Conservation (phyloP, 2,113 vertebrate species). For the Riparia riparia region DNA sequence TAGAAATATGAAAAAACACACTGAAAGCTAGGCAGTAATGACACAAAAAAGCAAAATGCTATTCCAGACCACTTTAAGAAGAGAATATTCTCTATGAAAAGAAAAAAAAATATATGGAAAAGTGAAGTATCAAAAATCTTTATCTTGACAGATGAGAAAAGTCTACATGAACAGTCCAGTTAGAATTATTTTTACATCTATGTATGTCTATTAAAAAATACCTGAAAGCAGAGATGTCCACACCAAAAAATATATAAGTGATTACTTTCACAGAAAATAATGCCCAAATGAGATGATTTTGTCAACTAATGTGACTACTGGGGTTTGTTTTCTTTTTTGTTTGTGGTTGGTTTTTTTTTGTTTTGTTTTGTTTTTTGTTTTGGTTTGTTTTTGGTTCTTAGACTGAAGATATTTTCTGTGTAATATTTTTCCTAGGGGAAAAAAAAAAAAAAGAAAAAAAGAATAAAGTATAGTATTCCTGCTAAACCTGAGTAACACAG, state of each 20-base stretch:
- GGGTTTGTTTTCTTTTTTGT: background rate
- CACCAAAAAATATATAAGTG: background rate
- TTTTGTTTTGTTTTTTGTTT: background rate
- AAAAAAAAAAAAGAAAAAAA: background rate
- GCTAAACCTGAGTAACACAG: background rate
- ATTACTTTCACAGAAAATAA: background rate
- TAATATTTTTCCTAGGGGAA: background rate
- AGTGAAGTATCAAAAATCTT: background rate
- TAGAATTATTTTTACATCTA: background rate
- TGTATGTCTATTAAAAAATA: background rate
- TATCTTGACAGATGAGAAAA: background rate
- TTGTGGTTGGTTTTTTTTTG: background rate
- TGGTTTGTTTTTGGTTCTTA: background rate
- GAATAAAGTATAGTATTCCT: background rate
- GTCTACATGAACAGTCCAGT: background rate
- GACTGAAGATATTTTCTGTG: background rate
- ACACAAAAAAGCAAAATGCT: background rate
- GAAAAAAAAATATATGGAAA: background rate
- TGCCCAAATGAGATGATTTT: background rate
- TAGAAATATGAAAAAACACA: background rate
- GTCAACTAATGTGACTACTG: background rate
- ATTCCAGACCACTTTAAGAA: background rate
- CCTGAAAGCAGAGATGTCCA: background rate
- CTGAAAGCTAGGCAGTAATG: background rate
- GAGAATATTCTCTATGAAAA: background rate